Base-by-base conservation (phyloP, 1,140 invertebrate species). In the Drosophila burlai region DNA sequence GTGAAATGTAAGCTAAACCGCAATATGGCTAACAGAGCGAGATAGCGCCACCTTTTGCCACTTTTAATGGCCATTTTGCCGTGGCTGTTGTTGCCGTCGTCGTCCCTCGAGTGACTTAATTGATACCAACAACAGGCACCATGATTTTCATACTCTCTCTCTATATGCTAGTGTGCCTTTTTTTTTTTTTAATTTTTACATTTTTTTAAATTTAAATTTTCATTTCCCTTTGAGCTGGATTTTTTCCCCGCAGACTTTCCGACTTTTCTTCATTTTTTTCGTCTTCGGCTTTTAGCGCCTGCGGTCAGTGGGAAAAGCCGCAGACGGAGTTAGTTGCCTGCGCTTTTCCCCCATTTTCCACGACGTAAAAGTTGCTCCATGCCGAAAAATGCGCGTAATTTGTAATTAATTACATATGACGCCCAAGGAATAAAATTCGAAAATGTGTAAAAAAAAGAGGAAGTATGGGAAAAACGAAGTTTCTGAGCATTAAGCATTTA, bases 211-310 rank as follows among this genome's bases (percentile, higher is more conserved):
- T 45, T 72, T 36, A 1, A 73, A 43, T 60, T 74, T 61, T 52
- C 46, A 50, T 50, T 50, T 57, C 38, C 54, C 67, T 73, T 73
- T 72, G 31, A 73, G 52, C 29, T 21, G 52, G 13, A 15, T 18
- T 24, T 59, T 49, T 18, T 49, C 29, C 29, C 52, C 18, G 36
- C 54, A 40, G 54, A 40, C 54, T 57, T 57, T 57, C 15, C 54
- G 21, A 47, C 38, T 21, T 21, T 29, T 18, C 50, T 18, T 15
- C n/a, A 42, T 49, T 31, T 10, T 21, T 24, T 13, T 18, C 52
- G 77, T 71, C 80, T 81, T 83, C 64, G 86, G 83, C 83, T 87
- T 87, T 87, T 87, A 87, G 77, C 57, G 84, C 62, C 49, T 65
- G 81, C 77, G 77, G 81, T 86, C 83, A 87, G 54, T 49, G 71